phyloP scores from a whole-genome alignment of 2,888 invertebrate species.

The Plebejus argus region DNA sequence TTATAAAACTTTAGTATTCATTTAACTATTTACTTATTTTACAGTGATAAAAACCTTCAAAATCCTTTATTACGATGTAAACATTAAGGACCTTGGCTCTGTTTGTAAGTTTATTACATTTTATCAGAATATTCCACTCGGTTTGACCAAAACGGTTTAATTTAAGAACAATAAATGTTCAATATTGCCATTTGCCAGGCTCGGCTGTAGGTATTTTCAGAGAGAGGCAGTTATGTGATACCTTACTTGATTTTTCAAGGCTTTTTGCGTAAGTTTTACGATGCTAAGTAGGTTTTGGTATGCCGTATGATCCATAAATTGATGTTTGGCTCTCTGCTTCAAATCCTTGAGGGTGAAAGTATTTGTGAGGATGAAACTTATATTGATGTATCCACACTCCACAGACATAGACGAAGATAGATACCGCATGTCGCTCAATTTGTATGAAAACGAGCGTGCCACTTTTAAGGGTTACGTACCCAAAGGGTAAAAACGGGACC shows the following conservation, averaged over 20 bases:
- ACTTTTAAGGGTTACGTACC: too few species aligned
- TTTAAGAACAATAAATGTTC: conserved; percentile 24
- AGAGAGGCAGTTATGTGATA: conserved; percentile 1
- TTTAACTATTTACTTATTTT: neutral
- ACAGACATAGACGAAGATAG: too few species aligned
- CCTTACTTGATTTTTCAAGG: conserved; percentile 20
- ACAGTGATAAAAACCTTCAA: neutral
- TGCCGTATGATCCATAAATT: neutral
- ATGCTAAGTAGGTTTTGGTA: neutral
- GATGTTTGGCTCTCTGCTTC: neutral
- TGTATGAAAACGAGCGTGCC: too few species aligned
- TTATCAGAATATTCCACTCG: conserved; percentile 8
- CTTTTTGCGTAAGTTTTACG: conserved; percentile 9
- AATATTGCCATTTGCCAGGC: neutral
- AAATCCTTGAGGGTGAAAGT: neutral
- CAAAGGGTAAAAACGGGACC: too few species aligned
- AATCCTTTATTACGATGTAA: neutral
- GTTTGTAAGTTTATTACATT: conserved; percentile 12
- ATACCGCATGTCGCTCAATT: too few species aligned
- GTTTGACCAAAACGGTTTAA: conserved; percentile 23
- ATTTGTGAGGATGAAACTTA: too few species aligned
- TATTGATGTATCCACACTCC: too few species aligned
- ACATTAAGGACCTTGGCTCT: conserved; percentile 17
- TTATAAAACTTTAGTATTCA: too few species aligned
- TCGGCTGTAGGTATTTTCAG: conserved; percentile 13